Evolutionary conservation across 2,888 invertebrate genomes (phyloP).

Genomic region (Ptycholaimellus sp.): DNA sequence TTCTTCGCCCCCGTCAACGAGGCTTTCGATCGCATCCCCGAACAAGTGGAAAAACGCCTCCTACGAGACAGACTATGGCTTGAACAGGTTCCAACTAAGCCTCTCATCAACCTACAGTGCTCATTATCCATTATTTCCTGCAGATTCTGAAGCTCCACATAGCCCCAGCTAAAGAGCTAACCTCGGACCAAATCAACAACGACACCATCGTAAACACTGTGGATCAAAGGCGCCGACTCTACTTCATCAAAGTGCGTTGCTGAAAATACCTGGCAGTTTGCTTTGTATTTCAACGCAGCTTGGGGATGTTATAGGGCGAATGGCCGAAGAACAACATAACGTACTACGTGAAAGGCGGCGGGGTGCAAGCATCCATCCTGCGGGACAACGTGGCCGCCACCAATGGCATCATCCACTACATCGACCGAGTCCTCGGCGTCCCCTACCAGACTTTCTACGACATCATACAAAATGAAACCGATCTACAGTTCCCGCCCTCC

Average conservation of each 20-base stretch:
- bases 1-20: conserved; percentile 26
- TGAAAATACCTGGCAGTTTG: neutral
- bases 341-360: conserved; percentile 26
- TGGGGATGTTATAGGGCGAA: too few relatives aligned
- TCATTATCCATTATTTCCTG: too few relatives aligned
- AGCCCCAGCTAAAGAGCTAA: conserved; percentile 24
- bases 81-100: conserved; percentile 16
- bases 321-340: conserved; percentile 27
- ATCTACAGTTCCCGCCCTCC: conserved; percentile 19
- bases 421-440: conserved; percentile 24
- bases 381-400: conserved; percentile 24
- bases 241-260: conserved; percentile 14
- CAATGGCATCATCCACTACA: conserved; percentile 26
- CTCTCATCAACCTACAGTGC: neutral
- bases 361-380: conserved; percentile 21
- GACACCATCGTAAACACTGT: conserved; percentile 24
- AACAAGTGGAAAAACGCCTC: conserved; percentile 21
- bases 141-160: conserved; percentile 25
- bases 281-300: too few relatives aligned
- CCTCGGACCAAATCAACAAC: conserved; percentile 23
- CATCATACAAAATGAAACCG: conserved; percentile 20
- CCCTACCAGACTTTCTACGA: conserved; percentile 22
- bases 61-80: conserved; percentile 24
- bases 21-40: conserved; percentile 25
- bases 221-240: conserved; percentile 22